Base-by-base conservation (phyloP, 2,797 vertebrate genomes). In the Synanceia verrucosa region DNA sequence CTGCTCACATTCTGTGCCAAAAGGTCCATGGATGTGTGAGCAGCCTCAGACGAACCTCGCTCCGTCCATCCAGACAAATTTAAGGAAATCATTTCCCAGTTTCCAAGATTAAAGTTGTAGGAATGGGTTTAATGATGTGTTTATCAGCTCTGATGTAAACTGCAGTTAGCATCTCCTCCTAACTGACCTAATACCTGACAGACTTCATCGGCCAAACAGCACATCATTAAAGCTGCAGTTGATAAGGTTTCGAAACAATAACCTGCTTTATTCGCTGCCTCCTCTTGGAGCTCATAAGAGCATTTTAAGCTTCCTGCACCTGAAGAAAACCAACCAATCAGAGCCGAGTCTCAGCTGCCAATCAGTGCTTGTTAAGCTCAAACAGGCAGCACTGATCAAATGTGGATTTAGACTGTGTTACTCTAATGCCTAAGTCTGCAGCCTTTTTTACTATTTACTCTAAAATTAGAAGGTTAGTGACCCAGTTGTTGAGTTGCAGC, bases 1-100 rank as follows among this genome's bases (percentile, higher is more conserved):
- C 73, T 73, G 79, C 64, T 37, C 53, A 43, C 52, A 4, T 48
- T 81, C 81, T 66, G 28, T 65, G 71, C 70, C 66, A 72, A 47
- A 34, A 33, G 71, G 74, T 79, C 33, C 24, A 63, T 39, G 19
- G 71, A 66, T 14, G 66, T 78, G 14, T 37, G 44, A 70, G 78
- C 46, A 41, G 57, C 53, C 70, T 65, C 55, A 64, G 70, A 73
- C 73, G 51, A 78, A 75, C 37, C 34, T 18, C 44, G 18, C 24
- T 2, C 14, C 29, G 36, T 61, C 21, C n/a, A 33, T 46, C 31
- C 29, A 59, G 18, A 55, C 28, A 58, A 37, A 26, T 36, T 23
- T 18, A 46, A 29, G 18, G 3, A 55, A 70, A 65, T 14, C 9
- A 31, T 18, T 53, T 31, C 29, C 34, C 3, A 61, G 2, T 18